Evolutionary conservation across 2,797 vertebrate species (phyloP).

Genomic region (Chlorospingus semifuscus): DNA sequence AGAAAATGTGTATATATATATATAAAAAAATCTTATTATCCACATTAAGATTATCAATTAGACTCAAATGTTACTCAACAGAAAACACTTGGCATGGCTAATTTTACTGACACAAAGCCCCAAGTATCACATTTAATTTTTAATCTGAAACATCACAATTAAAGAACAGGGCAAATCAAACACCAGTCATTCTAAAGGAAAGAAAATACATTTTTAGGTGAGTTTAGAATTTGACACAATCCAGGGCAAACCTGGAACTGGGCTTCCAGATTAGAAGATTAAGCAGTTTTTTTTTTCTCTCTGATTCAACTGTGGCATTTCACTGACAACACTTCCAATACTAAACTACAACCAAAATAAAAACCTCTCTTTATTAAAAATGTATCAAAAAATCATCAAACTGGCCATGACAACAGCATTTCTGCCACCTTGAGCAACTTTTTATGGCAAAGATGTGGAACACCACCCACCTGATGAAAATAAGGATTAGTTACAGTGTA

Average conservation of each 20-base stretch:
- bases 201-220: not conserved
- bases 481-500: not conserved
- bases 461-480: not conserved
- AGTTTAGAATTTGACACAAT: not conserved
- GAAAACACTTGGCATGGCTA: not conserved
- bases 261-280: not conserved
- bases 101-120: not conserved
- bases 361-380: not conserved
- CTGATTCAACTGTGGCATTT: not conserved
- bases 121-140: not conserved
- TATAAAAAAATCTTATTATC: not conserved
- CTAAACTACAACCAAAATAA: not conserved
- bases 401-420: accelerated
- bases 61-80: not conserved
- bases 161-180: not conserved
- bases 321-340: not conserved
- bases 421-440: not conserved
- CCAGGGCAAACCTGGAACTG: not conserved
- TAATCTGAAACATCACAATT: not conserved
- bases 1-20: not conserved
- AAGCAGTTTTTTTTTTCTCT: not conserved
- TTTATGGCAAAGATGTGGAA: not conserved
- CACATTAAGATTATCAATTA: not conserved
- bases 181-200: not conserved
- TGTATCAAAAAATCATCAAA: not conserved